A percentile compares a stretch with the other conserved stretches of the same genome.
These are phyloP conservation scores for Stratiomys singularior DNA, from an alignment of 2,888 invertebrate species.

Conservation along the genomic window DNA sequence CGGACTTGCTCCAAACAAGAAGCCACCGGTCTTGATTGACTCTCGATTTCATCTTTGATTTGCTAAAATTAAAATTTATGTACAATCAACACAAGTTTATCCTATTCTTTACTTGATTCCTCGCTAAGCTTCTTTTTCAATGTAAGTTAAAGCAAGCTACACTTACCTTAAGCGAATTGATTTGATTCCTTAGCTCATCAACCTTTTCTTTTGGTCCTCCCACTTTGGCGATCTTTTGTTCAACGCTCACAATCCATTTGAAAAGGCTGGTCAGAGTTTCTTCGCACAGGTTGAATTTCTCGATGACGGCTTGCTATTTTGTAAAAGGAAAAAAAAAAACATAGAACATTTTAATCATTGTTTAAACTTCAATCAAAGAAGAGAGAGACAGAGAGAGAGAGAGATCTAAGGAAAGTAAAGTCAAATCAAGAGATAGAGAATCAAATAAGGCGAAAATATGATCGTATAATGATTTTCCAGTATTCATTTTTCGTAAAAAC, in stretches of 20 bases:
- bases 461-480: not conserved
- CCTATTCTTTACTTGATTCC: slow-evolving; percentile 1
- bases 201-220: slow-evolving; percentile 88
- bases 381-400: not conserved
- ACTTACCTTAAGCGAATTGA: slow-evolving; percentile 83
- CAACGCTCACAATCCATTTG: slow-evolving; percentile 87
- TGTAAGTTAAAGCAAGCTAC: not conserved
- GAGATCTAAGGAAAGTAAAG: slow-evolving; percentile 9
- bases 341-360: slow-evolving; percentile 35
- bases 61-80: slow-evolving; percentile 68
- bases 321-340: slow-evolving; percentile 27
- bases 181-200: slow-evolving; percentile 88
- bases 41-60: slow-evolving; percentile 89
- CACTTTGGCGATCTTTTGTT: slow-evolving; percentile 84
- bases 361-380: not conserved
- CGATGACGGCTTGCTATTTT: slow-evolving; percentile 92
- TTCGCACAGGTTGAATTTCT: slow-evolving; percentile 91
- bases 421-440: slow-evolving; percentile 1
- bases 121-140: no score
- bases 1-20: slow-evolving; percentile 90
- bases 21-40: slow-evolving; percentile 84
- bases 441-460: slow-evolving; percentile 6
- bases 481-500: slow-evolving; percentile 34
- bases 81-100: not conserved
- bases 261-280: slow-evolving; percentile 85